Evolutionary conservation across 2,888 invertebrate genomes (phyloP).

Genomic region (Thysanoteuthis rhombus): DNA sequence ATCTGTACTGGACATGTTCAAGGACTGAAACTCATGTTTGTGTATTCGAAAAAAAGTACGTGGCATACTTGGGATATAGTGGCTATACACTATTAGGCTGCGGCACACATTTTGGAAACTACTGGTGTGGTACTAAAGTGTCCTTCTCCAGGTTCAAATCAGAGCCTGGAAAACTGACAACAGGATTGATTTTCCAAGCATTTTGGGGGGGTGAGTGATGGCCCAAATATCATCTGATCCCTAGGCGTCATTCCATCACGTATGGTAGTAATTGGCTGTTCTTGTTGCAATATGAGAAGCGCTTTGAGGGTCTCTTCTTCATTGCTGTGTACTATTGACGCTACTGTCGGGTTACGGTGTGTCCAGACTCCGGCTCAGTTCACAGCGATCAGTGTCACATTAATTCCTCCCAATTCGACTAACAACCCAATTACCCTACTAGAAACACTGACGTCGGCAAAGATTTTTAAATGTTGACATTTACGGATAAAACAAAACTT

Average conservation of each 20-base stretch:
- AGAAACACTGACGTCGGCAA: neutral
- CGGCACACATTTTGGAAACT: too few relatives aligned
- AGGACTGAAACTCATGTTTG: too few relatives aligned
- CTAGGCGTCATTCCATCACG: neutral
- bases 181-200: too few relatives aligned
- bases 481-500: neutral
- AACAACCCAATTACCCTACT: neutral
- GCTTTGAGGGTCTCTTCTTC: neutral
- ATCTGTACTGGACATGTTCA: too few relatives aligned
- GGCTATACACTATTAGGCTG: too few relatives aligned
- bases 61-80: too few relatives aligned
- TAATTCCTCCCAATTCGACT: neutral
- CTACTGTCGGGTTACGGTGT: neutral
- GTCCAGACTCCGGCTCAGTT: neutral
- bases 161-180: too few relatives aligned
- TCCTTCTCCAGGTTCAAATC: too few relatives aligned
- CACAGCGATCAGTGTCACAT: constrained; percentile 12
- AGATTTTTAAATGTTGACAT: neutral
- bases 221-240: neutral
- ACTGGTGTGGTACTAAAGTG: too few relatives aligned
- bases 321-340: neutral
- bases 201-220: neutral
- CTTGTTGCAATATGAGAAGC: neutral
- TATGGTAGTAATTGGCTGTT: neutral
- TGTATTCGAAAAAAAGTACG: too few relatives aligned